Percentiles rank a stretch among this genome's conserved stretches.
phyloP scores from a whole-genome alignment of 2,113 vertebrate genomes.

The Laticauda colubrina region DNA sequence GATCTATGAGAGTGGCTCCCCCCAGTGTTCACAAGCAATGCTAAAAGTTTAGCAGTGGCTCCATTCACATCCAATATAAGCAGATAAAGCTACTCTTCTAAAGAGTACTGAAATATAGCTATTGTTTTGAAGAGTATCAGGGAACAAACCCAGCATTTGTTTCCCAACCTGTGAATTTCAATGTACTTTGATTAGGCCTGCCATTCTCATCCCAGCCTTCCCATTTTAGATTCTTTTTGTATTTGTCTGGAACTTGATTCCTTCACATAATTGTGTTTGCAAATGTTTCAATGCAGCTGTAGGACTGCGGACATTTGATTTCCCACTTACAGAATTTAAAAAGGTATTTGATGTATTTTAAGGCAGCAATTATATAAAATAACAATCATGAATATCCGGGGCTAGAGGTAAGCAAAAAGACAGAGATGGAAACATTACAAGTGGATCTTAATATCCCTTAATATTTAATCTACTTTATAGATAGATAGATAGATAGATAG shows the following conservation, averaged over 20 bases:
- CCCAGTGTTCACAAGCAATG: conserved; percentile 19
- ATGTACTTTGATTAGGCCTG: background rate
- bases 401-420: background rate
- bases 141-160: background rate
- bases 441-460: background rate
- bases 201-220: background rate
- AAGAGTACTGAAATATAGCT: background rate
- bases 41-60: background rate
- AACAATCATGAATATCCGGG: background rate
- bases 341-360: background rate
- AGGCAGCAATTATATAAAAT: background rate
- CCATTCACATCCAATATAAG: background rate
- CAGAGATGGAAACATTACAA: accelerated
- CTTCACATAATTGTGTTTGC: background rate
- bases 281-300: background rate
- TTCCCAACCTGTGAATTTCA: conserved; percentile 4
- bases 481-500: no score
- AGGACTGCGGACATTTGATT: background rate
- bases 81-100: background rate
- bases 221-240: background rate
- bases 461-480: background rate
- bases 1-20: conserved; percentile 6
- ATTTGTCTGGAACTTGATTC: background rate
- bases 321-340: background rate
- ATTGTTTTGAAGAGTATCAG: background rate